A percentile compares a stretch with the other conserved stretches of the same genome.
These are phyloP conservation scores for Laupala kohalensis DNA, from an alignment of 1,140 invertebrate species.

Conservation along the genomic window DNA sequence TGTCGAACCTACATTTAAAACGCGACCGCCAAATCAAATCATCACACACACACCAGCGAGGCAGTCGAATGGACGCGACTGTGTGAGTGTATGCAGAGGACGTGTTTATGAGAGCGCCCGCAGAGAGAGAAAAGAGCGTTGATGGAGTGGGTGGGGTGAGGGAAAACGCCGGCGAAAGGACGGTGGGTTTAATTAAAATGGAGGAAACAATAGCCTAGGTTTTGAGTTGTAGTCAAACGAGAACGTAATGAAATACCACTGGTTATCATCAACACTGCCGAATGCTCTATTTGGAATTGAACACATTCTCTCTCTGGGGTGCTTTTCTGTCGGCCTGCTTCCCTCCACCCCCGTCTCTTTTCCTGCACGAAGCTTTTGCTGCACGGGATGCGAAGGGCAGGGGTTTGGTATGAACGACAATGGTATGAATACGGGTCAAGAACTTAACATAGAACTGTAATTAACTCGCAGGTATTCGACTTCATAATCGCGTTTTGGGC, in stretches of 20 bases:
- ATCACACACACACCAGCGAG: conserved; percentile 4
- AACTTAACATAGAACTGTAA: not conserved
- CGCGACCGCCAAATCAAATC: conserved; percentile 7
- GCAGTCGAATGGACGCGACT: not conserved
- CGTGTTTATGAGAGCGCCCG: not conserved
- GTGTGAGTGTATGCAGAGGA: not conserved
- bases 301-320: not conserved
- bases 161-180: not conserved
- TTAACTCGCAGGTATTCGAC: not conserved
- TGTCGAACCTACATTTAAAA: conserved; percentile 5
- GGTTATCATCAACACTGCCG: not conserved
- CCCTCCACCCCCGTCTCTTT: not conserved
- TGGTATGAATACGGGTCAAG: not conserved
- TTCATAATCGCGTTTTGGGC: not conserved
- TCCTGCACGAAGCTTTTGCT: not conserved
- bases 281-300: not conserved
- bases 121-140: not conserved
- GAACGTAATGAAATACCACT: not conserved
- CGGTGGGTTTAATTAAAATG: not conserved
- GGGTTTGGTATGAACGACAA: not conserved
- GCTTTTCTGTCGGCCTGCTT: not conserved
- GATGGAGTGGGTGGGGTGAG: no score
- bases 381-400: no score
- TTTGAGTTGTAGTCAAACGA: not conserved
- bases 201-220: not conserved